phyloP scores from a whole-genome alignment of 2,113 vertebrate genomes.

The Muscicapa adusta region DNA sequence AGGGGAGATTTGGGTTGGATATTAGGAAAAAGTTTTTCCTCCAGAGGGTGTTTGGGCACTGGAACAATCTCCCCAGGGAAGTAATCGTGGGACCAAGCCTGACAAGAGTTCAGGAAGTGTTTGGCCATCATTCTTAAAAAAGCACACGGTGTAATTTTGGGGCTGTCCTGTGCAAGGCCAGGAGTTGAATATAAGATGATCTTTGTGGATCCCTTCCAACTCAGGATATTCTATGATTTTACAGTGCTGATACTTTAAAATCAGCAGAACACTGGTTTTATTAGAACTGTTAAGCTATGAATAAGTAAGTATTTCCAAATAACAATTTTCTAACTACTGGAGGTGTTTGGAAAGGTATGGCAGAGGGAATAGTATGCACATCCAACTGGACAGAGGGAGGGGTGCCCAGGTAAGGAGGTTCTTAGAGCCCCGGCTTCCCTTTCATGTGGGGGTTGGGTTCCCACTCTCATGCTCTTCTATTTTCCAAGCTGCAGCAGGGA shows the following conservation, averaged over 20 bases:
- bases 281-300: neutral
- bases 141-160: neutral
- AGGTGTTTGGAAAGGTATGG: neutral
- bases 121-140: neutral
- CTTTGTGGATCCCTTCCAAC: neutral
- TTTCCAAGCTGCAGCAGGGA: neutral
- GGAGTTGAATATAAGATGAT: neutral
- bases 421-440: neutral
- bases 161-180: neutral
- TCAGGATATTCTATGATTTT: neutral
- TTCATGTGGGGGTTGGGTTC: neutral
- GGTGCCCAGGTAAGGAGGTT: neutral
- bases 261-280: neutral
- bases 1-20: neutral
- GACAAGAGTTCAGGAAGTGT: neutral
- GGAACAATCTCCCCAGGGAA: neutral
- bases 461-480: neutral
- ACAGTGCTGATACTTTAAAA: neutral
- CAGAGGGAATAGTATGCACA: rapidly evolving
- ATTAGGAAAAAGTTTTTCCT: neutral
- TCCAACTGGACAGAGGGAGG: rapidly evolving
- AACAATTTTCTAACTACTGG: neutral
- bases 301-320: neutral
- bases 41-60: neutral
- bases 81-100: neutral